Percentiles rank a stretch among this genome's conserved stretches.
phyloP scores from a whole-genome alignment of 2,113 vertebrate species.

The Zosterops borbonicus region DNA sequence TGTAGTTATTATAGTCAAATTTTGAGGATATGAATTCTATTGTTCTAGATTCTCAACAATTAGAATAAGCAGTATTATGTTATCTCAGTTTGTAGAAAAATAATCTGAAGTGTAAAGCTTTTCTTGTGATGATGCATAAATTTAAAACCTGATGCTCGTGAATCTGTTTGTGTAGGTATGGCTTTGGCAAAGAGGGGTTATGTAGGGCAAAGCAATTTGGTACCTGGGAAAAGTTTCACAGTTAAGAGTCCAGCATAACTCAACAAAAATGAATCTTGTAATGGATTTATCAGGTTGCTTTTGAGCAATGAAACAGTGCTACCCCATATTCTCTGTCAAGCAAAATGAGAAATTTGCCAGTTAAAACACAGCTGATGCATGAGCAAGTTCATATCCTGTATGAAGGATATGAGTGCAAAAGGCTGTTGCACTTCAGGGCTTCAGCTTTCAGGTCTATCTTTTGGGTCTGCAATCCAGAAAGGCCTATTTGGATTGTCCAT shows the following conservation, averaged over 20 bases:
- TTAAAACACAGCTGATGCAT: neutral
- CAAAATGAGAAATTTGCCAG: neutral
- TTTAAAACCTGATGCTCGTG: neutral
- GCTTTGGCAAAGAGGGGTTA: neutral
- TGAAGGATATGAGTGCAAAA: neutral
- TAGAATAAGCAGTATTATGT: neutral
- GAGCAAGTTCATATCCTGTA: neutral
- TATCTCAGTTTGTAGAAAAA: neutral
- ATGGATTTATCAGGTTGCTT: neutral
- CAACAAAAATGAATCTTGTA: neutral
- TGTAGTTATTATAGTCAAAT: neutral
- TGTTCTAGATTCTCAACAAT: neutral
- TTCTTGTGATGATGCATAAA: neutral
- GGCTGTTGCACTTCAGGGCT: neutral
- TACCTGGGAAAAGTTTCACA: neutral
- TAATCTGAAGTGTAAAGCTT: neutral
- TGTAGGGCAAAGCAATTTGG: neutral
- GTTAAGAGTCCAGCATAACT: neutral
- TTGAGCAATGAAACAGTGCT: neutral
- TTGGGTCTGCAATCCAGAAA: neutral
- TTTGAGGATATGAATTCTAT: neutral
- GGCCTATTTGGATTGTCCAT: neutral
- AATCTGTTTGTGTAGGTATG: neutral
- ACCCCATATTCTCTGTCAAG: neutral
- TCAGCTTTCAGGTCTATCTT: neutral